These are phyloP conservation scores for Acomys russatus DNA, from an alignment of 2,797 vertebrate genomes.

Conservation along the genomic window DNA sequence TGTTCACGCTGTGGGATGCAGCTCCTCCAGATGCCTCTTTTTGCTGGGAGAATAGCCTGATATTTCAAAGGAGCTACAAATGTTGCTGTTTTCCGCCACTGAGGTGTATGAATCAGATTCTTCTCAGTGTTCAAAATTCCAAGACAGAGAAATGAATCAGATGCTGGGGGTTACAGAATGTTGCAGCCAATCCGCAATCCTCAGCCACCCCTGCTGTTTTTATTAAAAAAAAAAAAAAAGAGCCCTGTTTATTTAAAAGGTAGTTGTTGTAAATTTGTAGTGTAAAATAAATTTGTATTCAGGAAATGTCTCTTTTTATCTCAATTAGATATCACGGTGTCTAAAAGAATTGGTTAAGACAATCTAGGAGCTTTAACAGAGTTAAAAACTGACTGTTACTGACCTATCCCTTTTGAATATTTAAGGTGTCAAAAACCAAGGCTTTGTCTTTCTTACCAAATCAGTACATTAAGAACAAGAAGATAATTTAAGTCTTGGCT, in stretches of 20 bases:
- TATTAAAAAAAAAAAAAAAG: not conserved
- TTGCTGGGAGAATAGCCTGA: conserved; percentile 50
- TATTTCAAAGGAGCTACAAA: conserved; percentile 36
- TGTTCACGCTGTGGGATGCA: conserved; percentile 16
- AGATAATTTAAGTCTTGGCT: conserved; percentile 20
- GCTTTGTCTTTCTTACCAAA: conserved; percentile 68
- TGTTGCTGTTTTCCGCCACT: conserved; percentile 26
- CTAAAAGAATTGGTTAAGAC: conserved; percentile 62
- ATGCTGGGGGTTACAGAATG: conserved; percentile 9
- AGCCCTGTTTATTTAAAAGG: conserved; percentile 60
- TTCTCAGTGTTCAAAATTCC: conserved; percentile 48
- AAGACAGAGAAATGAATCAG: conserved; percentile 57
- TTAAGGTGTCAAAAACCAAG: conserved; percentile 60
- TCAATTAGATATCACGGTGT: conserved; percentile 54
- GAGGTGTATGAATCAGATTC: conserved; percentile 62
- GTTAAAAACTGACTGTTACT: conserved; percentile 16
- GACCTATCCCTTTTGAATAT: conserved; percentile 46
- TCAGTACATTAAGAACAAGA: conserved; percentile 53
- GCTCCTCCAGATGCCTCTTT: conserved; percentile 29
- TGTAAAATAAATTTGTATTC: conserved; percentile 70
- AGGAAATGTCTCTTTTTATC: conserved; percentile 67
- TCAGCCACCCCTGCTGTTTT: conserved; percentile 55
- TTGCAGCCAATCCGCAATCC: not conserved
- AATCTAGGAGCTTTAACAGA: conserved; percentile 57
- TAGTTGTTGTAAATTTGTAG: conserved; percentile 45